A percentile compares a stretch with the other conserved stretches of the same genome.
Evolutionary conservation across 2,113 vertebrate species (phyloP).

Genomic region (Bagarius yarrelli): DNA sequence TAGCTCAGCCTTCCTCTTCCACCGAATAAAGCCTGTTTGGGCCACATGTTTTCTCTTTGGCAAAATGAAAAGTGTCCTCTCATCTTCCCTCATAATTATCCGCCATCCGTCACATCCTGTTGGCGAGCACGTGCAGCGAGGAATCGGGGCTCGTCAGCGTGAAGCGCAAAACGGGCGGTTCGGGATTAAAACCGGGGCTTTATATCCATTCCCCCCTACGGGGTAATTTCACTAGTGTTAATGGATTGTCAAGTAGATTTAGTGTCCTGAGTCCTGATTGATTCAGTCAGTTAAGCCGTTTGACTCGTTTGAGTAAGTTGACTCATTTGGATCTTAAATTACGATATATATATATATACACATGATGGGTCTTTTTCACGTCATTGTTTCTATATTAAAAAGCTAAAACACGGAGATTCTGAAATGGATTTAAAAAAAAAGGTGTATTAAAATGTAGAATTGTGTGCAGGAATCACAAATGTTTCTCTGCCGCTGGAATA

Average conservation of each 20-base stretch:
- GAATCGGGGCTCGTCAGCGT: constrained; percentile 21
- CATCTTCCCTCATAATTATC: constrained; percentile 50
- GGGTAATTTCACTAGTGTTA: neutral
- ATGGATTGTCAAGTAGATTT: neutral
- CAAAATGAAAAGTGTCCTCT: constrained; percentile 48
- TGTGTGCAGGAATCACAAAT: no score
- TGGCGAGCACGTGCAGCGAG: neutral
- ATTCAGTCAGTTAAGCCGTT: no score
- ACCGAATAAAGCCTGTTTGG: constrained; percentile 50
- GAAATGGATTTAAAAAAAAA: no score
- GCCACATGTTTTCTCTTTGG: constrained; percentile 50
- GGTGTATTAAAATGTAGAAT: no score
- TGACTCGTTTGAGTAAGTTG: no score
- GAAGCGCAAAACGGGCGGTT: neutral
- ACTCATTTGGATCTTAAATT: no score
- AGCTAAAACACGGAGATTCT: no score
- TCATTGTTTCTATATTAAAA: no score
- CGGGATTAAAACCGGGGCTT: neutral
- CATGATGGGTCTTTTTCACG: no score
- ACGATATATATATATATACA: no score
- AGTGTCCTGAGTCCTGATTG: no score
- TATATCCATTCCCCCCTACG: neutral
- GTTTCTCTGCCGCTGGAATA: no score
- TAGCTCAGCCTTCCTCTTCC: constrained; percentile 40
- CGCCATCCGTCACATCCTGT: constrained; percentile 40